Base-by-base conservation (phyloP, 1,140 invertebrate genomes). In the Bombus superbus region DNA sequence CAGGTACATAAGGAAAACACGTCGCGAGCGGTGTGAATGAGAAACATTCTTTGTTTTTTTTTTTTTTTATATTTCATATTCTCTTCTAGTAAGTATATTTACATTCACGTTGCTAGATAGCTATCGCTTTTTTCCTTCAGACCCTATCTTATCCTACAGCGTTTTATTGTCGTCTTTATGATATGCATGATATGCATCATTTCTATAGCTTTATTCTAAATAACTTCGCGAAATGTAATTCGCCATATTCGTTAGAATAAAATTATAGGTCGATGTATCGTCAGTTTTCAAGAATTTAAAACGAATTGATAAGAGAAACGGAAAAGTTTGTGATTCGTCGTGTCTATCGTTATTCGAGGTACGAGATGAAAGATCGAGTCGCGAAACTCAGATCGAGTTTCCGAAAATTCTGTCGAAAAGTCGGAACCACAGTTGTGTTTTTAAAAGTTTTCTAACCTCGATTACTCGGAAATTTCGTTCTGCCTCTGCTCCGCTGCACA, bases 401-500 rank as follows among this genome's bases (percentile, higher is more conserved):
- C 25, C 40, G 6, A 8, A 66, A 57, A 71, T 42, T 64, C 32
- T 1, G n/a, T 15, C 5, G 35, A 35, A 28, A n/a, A 64, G 57
- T 22, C 82, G 53, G 44, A 28, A 32, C 13, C 28, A 77, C 38
- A 57, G 18, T n/a, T 47, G 72, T 76, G 40, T 79, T 77, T 77
- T 77, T 57, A 38, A 77, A 77, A 83, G 81, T 83, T 83, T n/a
- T 11, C 71, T 42, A 35, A 57, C 22, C 80, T 28, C 2, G 18
- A 38, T 5, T 10, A 42, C 44, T 53, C 6, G 5, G 73, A 66
- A 83, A 83, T 77, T 77, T 78, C 18, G 81, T 53, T 35, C 22
- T 11, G 35, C 1, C 42, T 3, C 6, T 11, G n/a, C 13, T 32
- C 10, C 13, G 64, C 42, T 77, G 35, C 22, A 22, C 59, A 68